Conservation (phyloP, 2,888 invertebrate genomes). For the Drosophila paranaensis region DNA sequence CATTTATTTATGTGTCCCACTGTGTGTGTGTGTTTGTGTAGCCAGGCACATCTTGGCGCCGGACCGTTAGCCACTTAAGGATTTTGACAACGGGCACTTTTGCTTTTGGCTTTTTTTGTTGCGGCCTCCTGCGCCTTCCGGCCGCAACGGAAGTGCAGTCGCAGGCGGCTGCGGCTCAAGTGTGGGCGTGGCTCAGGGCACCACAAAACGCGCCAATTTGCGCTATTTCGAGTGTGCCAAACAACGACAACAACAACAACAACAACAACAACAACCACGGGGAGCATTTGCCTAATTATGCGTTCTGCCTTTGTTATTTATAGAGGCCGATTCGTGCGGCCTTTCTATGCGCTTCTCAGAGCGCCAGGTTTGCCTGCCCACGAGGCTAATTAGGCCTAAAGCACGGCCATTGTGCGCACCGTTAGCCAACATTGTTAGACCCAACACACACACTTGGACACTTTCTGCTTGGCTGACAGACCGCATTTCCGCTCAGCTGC, state of each 20-base stretch:
- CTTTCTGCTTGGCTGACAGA: constrained; percentile 11
- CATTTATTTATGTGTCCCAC: constrained; percentile 77
- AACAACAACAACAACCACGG: constrained; percentile 15
- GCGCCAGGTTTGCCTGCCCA: constrained; percentile 48
- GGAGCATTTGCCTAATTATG: constrained; percentile 71
- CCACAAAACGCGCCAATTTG: constrained; percentile 70
- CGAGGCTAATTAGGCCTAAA: constrained; percentile 78
- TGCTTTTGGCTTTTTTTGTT: constrained; percentile 12
- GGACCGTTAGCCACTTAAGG: constrained; percentile 29
- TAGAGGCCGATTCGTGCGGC: constrained; percentile 34
- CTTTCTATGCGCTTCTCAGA: constrained; percentile 22
- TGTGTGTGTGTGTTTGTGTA: constrained; percentile 49
- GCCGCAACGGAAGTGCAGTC: constrained; percentile 49
- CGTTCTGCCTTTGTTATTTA: constrained; percentile 63
- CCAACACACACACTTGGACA: constrained; percentile 9
- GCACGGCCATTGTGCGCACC: constrained; percentile 65
- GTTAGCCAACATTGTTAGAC: constrained; percentile 56
- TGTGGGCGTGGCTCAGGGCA: constrained; percentile 28
- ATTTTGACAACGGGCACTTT: constrained; percentile 26
- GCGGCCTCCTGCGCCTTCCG: constrained; percentile 38
- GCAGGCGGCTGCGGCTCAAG: constrained; percentile 27
- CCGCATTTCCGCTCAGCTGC: constrained; percentile 45
- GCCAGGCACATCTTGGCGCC: constrained; percentile 21
- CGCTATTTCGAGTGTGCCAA: constrained; percentile 65
- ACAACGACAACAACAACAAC: constrained; percentile 32